These are phyloP conservation scores for Hestina assimilis DNA, from an alignment of 1,140 invertebrate species.

Conservation along the genomic window DNA sequence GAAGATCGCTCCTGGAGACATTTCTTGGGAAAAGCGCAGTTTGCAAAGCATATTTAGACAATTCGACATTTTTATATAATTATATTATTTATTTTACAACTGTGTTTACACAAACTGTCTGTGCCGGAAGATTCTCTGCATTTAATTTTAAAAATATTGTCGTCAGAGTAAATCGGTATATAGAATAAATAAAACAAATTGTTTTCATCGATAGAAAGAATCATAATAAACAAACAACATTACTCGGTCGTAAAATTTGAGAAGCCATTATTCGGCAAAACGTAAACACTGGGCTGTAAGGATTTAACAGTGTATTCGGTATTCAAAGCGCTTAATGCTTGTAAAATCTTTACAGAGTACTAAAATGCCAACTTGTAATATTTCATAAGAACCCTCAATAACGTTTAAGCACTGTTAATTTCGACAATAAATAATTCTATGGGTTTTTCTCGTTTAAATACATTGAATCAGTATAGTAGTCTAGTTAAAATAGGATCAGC, in stretches of 20 bases:
- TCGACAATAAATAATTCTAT: too few relatives aligned
- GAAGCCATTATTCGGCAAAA: conserved; percentile 50
- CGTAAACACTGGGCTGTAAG: conserved; percentile 40
- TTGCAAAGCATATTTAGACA: too few relatives aligned
- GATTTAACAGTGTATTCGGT: conserved; percentile 8
- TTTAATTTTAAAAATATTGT: background rate
- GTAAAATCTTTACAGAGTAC: background rate
- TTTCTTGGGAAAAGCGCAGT: too few relatives aligned
- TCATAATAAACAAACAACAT: conserved; percentile 57
- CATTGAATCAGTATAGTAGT: too few relatives aligned
- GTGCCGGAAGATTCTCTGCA: background rate
- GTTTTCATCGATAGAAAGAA: conserved; percentile 36
- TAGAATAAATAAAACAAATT: conserved; percentile 29
- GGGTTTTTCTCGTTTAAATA: too few relatives aligned
- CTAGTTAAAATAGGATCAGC: too few relatives aligned
- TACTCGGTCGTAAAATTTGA: conserved; percentile 59
- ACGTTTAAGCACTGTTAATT: too few relatives aligned
- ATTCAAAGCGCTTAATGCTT: conserved; percentile 1
- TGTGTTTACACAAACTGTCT: too few relatives aligned
- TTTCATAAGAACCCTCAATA: too few relatives aligned
- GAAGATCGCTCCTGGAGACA: too few relatives aligned
- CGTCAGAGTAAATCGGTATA: background rate
- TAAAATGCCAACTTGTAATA: background rate
- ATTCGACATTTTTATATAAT: too few relatives aligned
- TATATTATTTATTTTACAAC: too few relatives aligned